These are phyloP conservation scores for Harpalus rufipes DNA, from an alignment of 2,888 invertebrate genomes.

Conservation along the genomic window DNA sequence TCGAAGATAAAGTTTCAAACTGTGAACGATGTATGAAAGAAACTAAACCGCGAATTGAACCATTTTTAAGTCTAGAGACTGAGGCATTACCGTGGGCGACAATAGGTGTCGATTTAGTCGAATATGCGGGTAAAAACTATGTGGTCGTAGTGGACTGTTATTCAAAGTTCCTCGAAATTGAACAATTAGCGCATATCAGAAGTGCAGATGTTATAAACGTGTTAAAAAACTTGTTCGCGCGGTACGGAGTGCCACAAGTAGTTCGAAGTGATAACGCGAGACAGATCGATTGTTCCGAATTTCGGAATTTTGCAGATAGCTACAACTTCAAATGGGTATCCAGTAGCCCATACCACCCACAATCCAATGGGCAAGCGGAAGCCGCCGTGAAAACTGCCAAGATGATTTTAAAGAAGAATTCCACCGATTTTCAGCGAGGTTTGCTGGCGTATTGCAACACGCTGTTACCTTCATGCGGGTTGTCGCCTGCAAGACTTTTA, in stretches of 20 bases:
- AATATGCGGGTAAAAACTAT: background rate
- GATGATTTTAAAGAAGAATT: slow-evolving; percentile 18
- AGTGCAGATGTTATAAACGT: slow-evolving; percentile 6
- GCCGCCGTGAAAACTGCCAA: slow-evolving; percentile 16
- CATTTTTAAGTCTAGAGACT: background rate
- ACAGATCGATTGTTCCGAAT: slow-evolving; percentile 3
- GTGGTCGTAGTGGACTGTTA: slow-evolving; percentile 14
- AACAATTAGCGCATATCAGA: slow-evolving; percentile 4
- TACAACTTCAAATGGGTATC: background rate
- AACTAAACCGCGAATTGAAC: background rate
- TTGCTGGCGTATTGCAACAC: slow-evolving; percentile 10
- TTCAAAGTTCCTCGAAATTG: slow-evolving; percentile 7
- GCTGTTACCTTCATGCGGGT: background rate
- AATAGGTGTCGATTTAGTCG: slow-evolving; percentile 9
- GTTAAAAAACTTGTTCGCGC: slow-evolving; percentile 21
- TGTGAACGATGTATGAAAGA: background rate
- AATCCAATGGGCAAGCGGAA: slow-evolving; percentile 14
- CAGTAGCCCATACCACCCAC: background rate
- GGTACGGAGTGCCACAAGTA: slow-evolving; percentile 5
- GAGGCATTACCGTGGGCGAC: background rate
- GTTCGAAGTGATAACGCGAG: background rate
- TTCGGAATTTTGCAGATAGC: background rate
- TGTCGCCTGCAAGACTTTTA: slow-evolving; percentile 6
- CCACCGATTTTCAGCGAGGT: background rate
- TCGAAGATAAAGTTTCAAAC: slow-evolving; percentile 3